Evolutionary conservation across 2,888 invertebrate genomes (phyloP), one percentile per base, ranked within the genome.

Genomic region (Ormyrus pomaceus): DNA sequence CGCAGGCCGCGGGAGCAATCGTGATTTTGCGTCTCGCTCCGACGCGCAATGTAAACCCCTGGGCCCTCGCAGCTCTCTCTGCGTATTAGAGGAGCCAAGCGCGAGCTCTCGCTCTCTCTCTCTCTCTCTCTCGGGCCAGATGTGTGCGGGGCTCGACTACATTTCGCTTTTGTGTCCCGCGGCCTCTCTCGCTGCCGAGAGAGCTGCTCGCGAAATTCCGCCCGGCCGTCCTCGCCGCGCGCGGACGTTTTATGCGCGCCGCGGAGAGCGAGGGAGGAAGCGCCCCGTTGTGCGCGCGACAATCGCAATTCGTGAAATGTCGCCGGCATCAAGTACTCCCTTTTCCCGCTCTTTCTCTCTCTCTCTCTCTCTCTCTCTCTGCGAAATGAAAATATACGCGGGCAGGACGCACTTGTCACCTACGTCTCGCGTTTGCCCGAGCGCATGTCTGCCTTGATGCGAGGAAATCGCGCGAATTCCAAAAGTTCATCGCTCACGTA

Each of bases 151-250:
- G 19, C 19, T 19, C 19, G 19, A 19, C 19, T 19, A 87, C 86
- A 86, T 86, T 82, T 83, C 86, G 85, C 86, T 85, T 87, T 87
- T 85, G 86, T 88, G 84, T 88, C 87, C 88, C 84, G 88, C 87
- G 89, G 89, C 87, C 19, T 19, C 19, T 19, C 19, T 19, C 19
- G 19, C 19, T 19, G 19, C 19, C 19, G 19, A 19, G 19, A 19
- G 19, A 19, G 19, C 19, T 19, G 19, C 50, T 85, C 86, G 83
- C 85, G 84, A 88, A 89, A 89, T 89, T 89, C 86, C 85, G 77
- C 84, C 84, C 19, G 19, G 19, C 19, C 19, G 19, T 13, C 13
- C 13, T 13, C 13, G 13, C 13, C 85, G 76, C 78, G 83, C 82
- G 66, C 65, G 59, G 50, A 80, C 82, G n/a, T 58, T 62, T 55